Evolutionary conservation across 2,888 invertebrate species (phyloP).

Genomic region (Heteromurus nitidus): DNA sequence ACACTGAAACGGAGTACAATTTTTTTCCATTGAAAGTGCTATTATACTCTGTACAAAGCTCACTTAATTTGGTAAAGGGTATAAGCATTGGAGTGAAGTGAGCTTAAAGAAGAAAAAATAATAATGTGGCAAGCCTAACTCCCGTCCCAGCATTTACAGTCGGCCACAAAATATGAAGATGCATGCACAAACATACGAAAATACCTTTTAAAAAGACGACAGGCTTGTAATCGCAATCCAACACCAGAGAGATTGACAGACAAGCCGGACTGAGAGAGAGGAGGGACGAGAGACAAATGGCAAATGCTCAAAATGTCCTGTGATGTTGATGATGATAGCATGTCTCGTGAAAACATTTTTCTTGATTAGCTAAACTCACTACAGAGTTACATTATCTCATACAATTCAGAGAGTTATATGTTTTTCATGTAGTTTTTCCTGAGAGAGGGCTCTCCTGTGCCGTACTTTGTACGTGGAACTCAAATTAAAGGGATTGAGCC

Average conservation of each 20-base stretch:
- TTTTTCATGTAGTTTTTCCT: too few species aligned
- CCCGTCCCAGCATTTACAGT: not conserved
- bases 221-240: too few species aligned
- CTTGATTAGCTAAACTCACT: not conserved
- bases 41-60: conserved; percentile 18
- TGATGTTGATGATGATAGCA: too few species aligned
- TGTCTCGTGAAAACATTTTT: not conserved
- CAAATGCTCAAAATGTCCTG: not conserved
- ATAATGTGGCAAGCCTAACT: too few species aligned
- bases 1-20: not conserved
- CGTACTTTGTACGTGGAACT: too few species aligned
- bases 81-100: not conserved
- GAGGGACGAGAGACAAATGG: not conserved
- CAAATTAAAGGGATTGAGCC: not conserved
- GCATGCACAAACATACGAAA: not conserved
- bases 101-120: not conserved
- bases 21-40: conserved; percentile 16
- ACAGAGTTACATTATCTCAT: not conserved
- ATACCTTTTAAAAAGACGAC: too few species aligned
- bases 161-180: not conserved
- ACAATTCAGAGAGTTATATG: too few species aligned
- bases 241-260: not conserved
- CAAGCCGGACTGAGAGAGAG: not conserved
- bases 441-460: too few species aligned
- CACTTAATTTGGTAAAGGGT: conserved; percentile 42